Base-by-base conservation (phyloP, 1,140 invertebrate species). In the Leptinotarsa texana region DNA sequence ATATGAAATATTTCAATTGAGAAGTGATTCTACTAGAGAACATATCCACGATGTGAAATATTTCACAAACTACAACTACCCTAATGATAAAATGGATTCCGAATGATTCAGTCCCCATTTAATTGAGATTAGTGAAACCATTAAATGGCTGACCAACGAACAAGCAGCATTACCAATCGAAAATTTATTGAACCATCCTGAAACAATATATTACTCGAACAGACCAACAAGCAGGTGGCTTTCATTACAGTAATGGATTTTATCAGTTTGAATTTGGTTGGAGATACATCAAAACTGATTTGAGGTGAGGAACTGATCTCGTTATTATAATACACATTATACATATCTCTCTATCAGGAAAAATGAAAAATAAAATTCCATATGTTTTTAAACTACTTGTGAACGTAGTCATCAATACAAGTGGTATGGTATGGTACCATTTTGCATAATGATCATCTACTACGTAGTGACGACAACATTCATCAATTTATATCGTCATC, bases 81-180 rank as follows among this genome's bases (percentile, higher is more conserved):
- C 51, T 42, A 42, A 42, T 42, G 33, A 42, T 42, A 42, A 57
- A 57, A 57, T 57, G 51, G 51, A n/a, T 57, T 57, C 13, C 51
- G 51, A 15, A 57, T 57, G 51, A 57, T 57, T 15, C 51, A 18
- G 33, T 42, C 51, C 51, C 51, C 51, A 57, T 57, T 57, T n/a
- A 57, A 17, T 57, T 57, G 51, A 17, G 51, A 57, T 57, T 57
- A 57, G 51, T 18, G 51, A 57, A 57, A 57, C 51, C 51, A 57
- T 57, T 57, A 57, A 57, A 57, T 18, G 51, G n/a, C 15, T 57
- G 51, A 57, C 51, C 51, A 57, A 57, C 51, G 51, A 57, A 57
- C 51, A 57, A 15, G 51, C 15, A 18, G 51, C 51, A 57, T 57
- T 57, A 57, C 51, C 51, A 57, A 57, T 57, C 51, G 51, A 18